Evolutionary conservation across 2,113 vertebrate genomes (phyloP), one percentile per base, ranked within the genome.

Genomic region (Enhydra lutris): DNA sequence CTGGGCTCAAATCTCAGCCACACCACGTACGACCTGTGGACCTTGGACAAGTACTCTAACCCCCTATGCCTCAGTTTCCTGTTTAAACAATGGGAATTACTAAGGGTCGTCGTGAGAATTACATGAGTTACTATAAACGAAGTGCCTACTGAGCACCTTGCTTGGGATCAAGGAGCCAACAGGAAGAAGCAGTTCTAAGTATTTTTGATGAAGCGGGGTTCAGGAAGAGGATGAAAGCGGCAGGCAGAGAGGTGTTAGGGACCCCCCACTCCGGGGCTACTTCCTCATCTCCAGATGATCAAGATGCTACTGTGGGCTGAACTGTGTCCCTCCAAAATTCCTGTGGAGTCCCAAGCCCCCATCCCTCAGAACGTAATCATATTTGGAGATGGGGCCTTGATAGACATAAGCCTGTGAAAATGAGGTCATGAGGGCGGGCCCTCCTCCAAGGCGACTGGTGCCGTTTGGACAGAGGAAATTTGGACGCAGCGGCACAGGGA

Each of bases 401-500:
- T 0, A 15, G 78, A 83, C 15, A 7, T 4, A 18, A 50, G 6
- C 42, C 20, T 5, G 12, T 42, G 13, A 39, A 29, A 67, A 36
- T 17, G n/a, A 34, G 45, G 26, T 42, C 61, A 23, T 6, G 4
- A 73, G 82, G 85, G 10, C 21, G 34, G 57, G 47, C 45, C 39
- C 39, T 6, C 1, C 6, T 42, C 50, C 89, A 61, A 3, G 2
- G 12, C 0, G 20, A 21, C 78, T 0, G 36, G 55, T 29, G 65
- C n/a, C 45, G 1, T 21, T 3, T 3, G 6, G 17, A 45, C 18
- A 21, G 45, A 71, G 24, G 47, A 55, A 47, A 34, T 8, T 6
- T 18, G 6, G 36, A 31, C 14, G n/a, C 18, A 1, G 52, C 39
- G 0, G 2, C 1, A 9, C 1, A 7, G 36, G 67, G 59, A 59